Evolutionary conservation across 2,888 invertebrate genomes (phyloP), one percentile per base, ranked within the genome.

Genomic region (Heliconius hortense): DNA sequence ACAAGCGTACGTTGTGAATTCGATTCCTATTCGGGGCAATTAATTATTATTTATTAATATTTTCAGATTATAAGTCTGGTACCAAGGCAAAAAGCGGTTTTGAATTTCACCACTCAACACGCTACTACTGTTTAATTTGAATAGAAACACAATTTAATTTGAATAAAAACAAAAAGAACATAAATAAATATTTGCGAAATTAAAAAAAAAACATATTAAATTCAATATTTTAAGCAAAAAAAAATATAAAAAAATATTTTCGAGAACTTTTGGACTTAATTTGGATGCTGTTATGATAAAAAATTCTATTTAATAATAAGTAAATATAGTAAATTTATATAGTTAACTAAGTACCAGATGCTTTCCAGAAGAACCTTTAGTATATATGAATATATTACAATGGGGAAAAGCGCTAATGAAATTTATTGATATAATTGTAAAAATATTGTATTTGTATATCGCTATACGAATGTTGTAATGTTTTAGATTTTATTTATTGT

Each of bases 371-470:
- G 59, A 39, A 69, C 62, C 62, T 74, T 63, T 69, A 74, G 68
- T 69, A 69, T 48, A 39, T 60, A 15, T 71, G 39, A 71, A 71
- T 60, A 53, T 28, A 66, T 66, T 60, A 43, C 31, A 77, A 91
- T 88, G 93, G 93, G 93, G 93, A 93, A 93, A 93, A 93, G 93
- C 93, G 93, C 93, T 93, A 93, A 89, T 91, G 88, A 90, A 88
- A 81, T 88, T 89, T 88, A 87, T 85, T 86, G 87, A 81, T 83
- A 85, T 82, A 81, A 79, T 81, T 83, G 82, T 82, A 78, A 80
- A 82, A 81, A 80, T 39, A 74, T 75, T 74, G 62, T 68, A 35
- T 74, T 69, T 72, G 64, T 68, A 31, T 66, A 67, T 76, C 31
- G 26, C 60, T 60, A 26, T 71, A 71, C 11, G 26, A 60, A 60